Percentiles rank a stretch among this genome's conserved stretches.
Evolutionary conservation across 1,140 invertebrate genomes (phyloP).

Genomic region (Scaptomyza hsui): DNA sequence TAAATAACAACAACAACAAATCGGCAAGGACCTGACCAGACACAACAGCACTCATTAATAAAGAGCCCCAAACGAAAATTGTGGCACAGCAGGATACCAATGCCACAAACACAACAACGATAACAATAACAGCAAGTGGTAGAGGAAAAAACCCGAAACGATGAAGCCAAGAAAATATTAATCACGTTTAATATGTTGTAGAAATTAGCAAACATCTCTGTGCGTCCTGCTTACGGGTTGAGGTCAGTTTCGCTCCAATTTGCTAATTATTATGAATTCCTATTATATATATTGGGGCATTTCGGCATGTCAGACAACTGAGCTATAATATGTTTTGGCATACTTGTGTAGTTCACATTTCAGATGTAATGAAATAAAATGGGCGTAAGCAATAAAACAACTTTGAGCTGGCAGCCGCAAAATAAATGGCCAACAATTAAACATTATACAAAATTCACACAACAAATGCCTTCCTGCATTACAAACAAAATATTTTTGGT

Average conservation of each 20-base stretch:
- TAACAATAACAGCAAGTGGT: slow-evolving; percentile 24
- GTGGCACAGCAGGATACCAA: slow-evolving; percentile 64
- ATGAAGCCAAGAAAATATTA: slow-evolving; percentile 64
- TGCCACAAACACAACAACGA: slow-evolving; percentile 23
- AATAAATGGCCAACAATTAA: slow-evolving; percentile 28
- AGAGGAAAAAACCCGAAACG: slow-evolving; percentile 29
- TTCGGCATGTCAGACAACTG: not conserved
- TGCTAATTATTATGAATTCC: slow-evolving; percentile 64
- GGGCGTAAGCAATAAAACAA: slow-evolving; percentile 1
- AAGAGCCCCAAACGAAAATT: slow-evolving; percentile 65
- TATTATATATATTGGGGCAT: slow-evolving; percentile 18
- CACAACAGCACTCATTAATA: slow-evolving; percentile 78
- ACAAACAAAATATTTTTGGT: not conserved
- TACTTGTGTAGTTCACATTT: not conserved
- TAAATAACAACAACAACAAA: slow-evolving; percentile 66
- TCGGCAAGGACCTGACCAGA: slow-evolving; percentile 65
- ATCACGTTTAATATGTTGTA: slow-evolving; percentile 78
- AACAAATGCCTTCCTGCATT: slow-evolving; percentile 9
- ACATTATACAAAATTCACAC: slow-evolving; percentile 16
- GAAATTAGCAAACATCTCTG: slow-evolving; percentile 53
- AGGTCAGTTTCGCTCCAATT: slow-evolving; percentile 36
- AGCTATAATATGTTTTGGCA: not conserved
- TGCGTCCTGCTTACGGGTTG: slow-evolving; percentile 16
- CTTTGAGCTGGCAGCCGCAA: slow-evolving; percentile 5
- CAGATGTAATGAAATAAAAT: slow-evolving; percentile 4